Conservation (phyloP, 1,140 invertebrate genomes). For the Lucilia sericata region DNA sequence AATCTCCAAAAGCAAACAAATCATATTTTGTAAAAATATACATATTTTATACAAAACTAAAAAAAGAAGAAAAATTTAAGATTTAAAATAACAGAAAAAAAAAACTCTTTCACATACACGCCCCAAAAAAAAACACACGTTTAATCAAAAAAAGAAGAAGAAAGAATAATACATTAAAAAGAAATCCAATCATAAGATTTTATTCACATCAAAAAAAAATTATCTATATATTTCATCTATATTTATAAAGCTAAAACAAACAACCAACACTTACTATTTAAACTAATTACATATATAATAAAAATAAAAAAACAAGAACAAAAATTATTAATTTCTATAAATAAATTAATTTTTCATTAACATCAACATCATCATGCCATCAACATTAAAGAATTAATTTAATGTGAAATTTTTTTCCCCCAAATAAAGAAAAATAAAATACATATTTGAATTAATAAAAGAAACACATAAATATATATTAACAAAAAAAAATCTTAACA, state of each 20-base stretch:
- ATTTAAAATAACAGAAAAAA: neutral
- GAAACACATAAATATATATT: neutral
- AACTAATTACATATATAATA: neutral
- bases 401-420: neutral
- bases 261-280: neutral
- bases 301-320: neutral
- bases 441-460: neutral
- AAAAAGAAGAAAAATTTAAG: constrained; percentile 4
- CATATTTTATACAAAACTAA: constrained; percentile 42
- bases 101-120: neutral
- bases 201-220: neutral
- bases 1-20: constrained; percentile 20
- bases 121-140: neutral
- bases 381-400: neutral
- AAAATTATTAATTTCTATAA: neutral
- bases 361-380: neutral
- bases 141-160: neutral
- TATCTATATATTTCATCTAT: neutral
- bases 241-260: neutral
- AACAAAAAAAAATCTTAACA: constrained; percentile 31
- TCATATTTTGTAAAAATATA: constrained; percentile 44
- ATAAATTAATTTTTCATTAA: neutral
- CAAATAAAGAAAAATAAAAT: too few species aligned
- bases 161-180: constrained; percentile 45
- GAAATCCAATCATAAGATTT: constrained; percentile 39